Conservation (phyloP, 2,888 invertebrate species). For the Chymomyza caudatula region DNA sequence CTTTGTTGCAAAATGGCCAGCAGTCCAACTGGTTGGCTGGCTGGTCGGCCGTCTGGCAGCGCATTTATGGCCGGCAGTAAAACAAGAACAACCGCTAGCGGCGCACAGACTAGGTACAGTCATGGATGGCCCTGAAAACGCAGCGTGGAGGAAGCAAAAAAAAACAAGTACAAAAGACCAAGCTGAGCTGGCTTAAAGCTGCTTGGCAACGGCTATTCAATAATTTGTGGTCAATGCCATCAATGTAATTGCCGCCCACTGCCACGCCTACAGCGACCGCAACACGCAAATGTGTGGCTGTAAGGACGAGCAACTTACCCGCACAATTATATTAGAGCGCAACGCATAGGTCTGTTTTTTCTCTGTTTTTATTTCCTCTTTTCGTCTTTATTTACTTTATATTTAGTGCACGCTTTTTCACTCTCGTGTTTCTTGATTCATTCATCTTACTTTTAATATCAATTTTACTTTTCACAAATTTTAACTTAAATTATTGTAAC, state of each 20-base stretch:
- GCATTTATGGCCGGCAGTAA: slow-evolving; percentile 60
- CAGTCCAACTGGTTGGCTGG: slow-evolving; percentile 2
- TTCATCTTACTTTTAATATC: slow-evolving; percentile 1
- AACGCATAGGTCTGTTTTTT: not conserved
- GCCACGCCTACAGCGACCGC: slow-evolving; percentile 3
- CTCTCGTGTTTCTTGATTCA: slow-evolving; percentile 5
- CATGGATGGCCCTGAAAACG: not conserved
- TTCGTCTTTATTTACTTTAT: slow-evolving; percentile 13
- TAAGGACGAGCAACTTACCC: not conserved
- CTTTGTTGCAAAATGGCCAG: slow-evolving; percentile 52
- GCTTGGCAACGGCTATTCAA: slow-evolving; percentile 49
- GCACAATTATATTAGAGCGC: not conserved
- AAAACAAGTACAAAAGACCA: slow-evolving; percentile 20
- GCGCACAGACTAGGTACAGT: not conserved
- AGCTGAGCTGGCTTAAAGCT: slow-evolving; percentile 35
- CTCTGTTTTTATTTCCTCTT: slow-evolving; percentile 20
- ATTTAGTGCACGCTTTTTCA: slow-evolving; percentile 39
- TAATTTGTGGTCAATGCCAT: slow-evolving; percentile 57
- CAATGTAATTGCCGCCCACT: slow-evolving; percentile 38
- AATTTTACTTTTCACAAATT: slow-evolving; percentile 11
- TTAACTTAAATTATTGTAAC: slow-evolving; percentile 20
- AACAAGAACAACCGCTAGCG: slow-evolving; percentile 24
- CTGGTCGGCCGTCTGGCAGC: slow-evolving; percentile 19
- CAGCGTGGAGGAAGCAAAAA: slow-evolving; percentile 8
- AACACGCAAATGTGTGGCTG: slow-evolving; percentile 10